Percentiles rank a stretch among this genome's conserved stretches.
phyloP scores from a whole-genome alignment of 2,888 invertebrate genomes.

The Trissonchulus latispiculum region DNA sequence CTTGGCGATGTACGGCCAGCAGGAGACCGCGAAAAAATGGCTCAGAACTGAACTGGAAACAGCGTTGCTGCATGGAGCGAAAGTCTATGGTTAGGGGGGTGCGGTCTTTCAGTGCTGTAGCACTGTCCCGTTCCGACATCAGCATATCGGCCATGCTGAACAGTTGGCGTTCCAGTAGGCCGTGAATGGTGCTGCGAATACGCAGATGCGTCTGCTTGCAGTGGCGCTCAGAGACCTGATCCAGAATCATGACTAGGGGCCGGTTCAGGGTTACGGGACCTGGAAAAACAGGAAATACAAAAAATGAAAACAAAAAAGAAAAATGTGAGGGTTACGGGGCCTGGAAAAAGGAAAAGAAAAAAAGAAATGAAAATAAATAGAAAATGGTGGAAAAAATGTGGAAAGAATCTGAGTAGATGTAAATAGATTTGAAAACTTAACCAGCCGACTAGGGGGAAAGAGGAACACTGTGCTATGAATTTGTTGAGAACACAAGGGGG shows the following conservation, averaged over 20 bases:
- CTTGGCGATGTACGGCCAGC: conserved; percentile 20
- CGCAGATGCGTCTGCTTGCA: conserved; percentile 25
- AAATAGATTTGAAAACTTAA: no score
- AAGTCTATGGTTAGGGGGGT: conserved; percentile 24
- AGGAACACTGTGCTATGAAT: no score
- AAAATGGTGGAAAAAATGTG: no score
- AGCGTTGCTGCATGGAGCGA: conserved; percentile 17
- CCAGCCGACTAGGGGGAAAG: no score
- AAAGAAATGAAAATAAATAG: no score
- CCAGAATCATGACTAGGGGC: conserved; percentile 42
- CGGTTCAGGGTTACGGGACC: conserved; percentile 37
- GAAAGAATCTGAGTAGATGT: no score
- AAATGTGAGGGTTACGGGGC: conserved; percentile 34
- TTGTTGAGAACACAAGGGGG: no score
- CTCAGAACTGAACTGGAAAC: conserved; percentile 28
- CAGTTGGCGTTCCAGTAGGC: conserved; percentile 35
- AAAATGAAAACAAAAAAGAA: no score
- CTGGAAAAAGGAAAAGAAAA: background rate
- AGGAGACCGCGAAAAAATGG: conserved; percentile 25
- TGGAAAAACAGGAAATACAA: background rate
- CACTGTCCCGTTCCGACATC: conserved; percentile 32
- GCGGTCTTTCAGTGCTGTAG: conserved; percentile 31
- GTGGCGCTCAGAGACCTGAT: conserved; percentile 35
- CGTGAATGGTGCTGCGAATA: conserved; percentile 33
- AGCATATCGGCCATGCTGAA: conserved; percentile 31